These are phyloP conservation scores for Strongylocentrotus purpuratus DNA, from an alignment of 35 echinoderm and acorn worm genomes.

Conservation along the genomic window DNA sequence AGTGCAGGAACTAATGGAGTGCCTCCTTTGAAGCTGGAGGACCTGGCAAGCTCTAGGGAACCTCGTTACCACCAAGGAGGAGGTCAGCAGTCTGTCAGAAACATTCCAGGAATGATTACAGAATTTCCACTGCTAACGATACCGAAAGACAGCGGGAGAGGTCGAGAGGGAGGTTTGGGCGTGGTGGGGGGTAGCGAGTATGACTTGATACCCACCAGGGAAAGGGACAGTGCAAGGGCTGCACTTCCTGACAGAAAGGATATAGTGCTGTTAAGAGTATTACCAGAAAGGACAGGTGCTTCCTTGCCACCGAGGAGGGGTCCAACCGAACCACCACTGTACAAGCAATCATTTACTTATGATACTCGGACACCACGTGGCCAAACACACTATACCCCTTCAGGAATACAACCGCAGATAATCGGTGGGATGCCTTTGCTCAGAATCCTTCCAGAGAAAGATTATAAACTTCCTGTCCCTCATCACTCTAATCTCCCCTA, in stretches of 20 bases:
- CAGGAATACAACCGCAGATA: background rate
- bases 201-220: constrained; percentile 38
- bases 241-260: background rate
- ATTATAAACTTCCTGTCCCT: background rate
- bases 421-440: constrained; percentile 47
- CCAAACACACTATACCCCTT: background rate
- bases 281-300: background rate
- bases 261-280: background rate
- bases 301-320: background rate
- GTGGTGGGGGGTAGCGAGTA: background rate
- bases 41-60: background rate
- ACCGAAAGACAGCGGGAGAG: background rate
- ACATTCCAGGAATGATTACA: constrained; percentile 17
- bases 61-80: background rate
- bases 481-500: background rate
- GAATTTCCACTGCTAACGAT: constrained; percentile 24
- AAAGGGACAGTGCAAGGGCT: constrained; percentile 16
- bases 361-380: background rate
- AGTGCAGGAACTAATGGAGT: background rate
- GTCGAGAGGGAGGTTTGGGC: background rate
- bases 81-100: background rate
- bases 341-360: constrained; percentile 46
- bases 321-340: background rate
- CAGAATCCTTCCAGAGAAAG: constrained; percentile 32
- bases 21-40: background rate